Evolutionary conservation across 2,797 vertebrate genomes (phyloP).

Genomic region (Poliocrania exsul): DNA sequence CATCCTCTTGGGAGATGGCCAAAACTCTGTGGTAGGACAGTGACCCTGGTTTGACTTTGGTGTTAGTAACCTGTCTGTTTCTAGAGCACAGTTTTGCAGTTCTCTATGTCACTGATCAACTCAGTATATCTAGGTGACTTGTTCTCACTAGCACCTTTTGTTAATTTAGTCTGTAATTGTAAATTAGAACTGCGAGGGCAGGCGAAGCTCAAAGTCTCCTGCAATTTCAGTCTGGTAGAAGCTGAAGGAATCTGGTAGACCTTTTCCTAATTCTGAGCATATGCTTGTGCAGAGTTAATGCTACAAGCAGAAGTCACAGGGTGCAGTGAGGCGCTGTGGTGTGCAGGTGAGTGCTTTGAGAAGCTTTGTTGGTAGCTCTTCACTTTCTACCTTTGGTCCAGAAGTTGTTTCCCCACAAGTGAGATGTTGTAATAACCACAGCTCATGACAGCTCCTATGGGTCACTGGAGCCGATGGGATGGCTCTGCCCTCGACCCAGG

Average conservation of each 20-base stretch:
- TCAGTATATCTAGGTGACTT: not conserved
- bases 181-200: not conserved
- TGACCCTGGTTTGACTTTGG: not conserved
- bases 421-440: not conserved
- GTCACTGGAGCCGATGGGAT: accelerated
- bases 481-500: not conserved
- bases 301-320: not conserved
- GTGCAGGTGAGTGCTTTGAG: not conserved
- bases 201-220: not conserved
- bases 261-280: not conserved
- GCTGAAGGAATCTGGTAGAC: not conserved
- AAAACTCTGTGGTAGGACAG: not conserved
- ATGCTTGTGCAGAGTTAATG: accelerated
- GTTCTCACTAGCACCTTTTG: not conserved
- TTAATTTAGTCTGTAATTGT: not conserved
- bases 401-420: not conserved
- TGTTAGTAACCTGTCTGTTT: not conserved
- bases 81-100: not conserved
- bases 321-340: too few relatives aligned
- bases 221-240: not conserved
- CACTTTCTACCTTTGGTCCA: not conserved
- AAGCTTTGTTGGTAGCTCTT: not conserved
- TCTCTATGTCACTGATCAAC: not conserved
- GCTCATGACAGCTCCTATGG: not conserved
- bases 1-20: not conserved